phyloP scores from a whole-genome alignment of 2,888 invertebrate species.

The Boloria selene region DNA sequence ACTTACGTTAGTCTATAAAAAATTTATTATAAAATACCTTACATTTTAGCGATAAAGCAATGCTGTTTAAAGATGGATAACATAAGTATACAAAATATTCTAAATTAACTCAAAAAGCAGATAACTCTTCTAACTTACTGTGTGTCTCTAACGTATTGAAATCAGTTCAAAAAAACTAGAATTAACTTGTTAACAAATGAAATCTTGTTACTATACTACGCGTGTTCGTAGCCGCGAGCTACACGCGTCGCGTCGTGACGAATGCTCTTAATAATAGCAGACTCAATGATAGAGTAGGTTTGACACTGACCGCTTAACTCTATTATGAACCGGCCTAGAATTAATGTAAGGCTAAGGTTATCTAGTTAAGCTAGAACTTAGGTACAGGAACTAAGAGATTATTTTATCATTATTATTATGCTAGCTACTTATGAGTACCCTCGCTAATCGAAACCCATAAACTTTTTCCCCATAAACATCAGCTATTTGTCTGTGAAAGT shows the following conservation, averaged over 20 bases:
- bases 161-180: not conserved
- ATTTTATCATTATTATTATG: too few species aligned
- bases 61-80: too few species aligned
- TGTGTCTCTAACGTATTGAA: not conserved
- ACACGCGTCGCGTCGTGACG: not conserved
- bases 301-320: not conserved
- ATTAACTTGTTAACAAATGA: constrained; percentile 13
- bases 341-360: not conserved
- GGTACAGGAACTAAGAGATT: too few species aligned
- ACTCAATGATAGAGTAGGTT: not conserved
- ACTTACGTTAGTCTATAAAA: too few species aligned
- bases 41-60: too few species aligned
- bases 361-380: not conserved
- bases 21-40: too few species aligned
- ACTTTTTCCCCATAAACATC: too few species aligned
- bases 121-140: not conserved
- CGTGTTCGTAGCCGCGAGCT: too few species aligned
- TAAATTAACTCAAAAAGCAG: not conserved
- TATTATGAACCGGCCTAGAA: not conserved
- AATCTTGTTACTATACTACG: constrained; percentile 2
- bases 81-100: not conserved
- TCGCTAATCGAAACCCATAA: too few species aligned
- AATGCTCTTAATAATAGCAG: not conserved
- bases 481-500: too few species aligned
- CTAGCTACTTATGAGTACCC: too few species aligned